phyloP scores from a whole-genome alignment of 2,888 invertebrate species.

The Aphodius sticticus region DNA sequence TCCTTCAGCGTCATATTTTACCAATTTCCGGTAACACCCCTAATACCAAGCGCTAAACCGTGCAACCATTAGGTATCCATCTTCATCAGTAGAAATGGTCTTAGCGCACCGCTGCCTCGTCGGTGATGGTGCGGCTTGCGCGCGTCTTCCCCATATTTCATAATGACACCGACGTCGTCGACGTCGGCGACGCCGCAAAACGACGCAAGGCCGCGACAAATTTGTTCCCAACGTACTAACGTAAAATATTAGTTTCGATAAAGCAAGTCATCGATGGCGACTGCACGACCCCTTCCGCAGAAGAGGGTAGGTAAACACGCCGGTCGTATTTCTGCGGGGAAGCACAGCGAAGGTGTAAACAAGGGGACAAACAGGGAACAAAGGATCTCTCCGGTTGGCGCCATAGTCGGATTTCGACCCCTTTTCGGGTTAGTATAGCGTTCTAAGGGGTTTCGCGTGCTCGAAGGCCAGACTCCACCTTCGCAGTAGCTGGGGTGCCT shows the following conservation, averaged over 20 bases:
- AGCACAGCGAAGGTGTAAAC: conserved; percentile 29
- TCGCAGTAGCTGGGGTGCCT: conserved; percentile 43
- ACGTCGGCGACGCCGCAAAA: neutral
- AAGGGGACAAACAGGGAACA: conserved; percentile 32
- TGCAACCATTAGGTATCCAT: neutral
- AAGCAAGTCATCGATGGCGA: conserved; percentile 7
- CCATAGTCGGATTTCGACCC: conserved; percentile 30
- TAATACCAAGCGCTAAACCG: neutral
- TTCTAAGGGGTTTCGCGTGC: neutral
- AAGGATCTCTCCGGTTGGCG: conserved; percentile 27
- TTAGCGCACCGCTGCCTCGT: neutral
- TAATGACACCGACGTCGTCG: neutral
- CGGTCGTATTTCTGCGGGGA: conserved; percentile 23
- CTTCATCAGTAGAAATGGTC: neutral
- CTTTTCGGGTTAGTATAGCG: conserved; percentile 16
- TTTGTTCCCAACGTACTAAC: conserved; percentile 8
- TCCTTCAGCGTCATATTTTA: neutral
- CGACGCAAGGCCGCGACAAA: neutral
- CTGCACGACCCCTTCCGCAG: neutral
- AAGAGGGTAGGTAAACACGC: neutral
- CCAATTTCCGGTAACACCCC: neutral
- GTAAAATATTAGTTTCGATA: conserved; percentile 17
- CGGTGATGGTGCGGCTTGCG: neutral
- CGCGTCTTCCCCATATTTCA: neutral
- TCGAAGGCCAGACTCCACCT: conserved; percentile 45